Percentiles rank a stretch among this genome's conserved stretches.
phyloP scores from a whole-genome alignment of 2,113 vertebrate genomes.

The Actenoides lindsayi region DNA sequence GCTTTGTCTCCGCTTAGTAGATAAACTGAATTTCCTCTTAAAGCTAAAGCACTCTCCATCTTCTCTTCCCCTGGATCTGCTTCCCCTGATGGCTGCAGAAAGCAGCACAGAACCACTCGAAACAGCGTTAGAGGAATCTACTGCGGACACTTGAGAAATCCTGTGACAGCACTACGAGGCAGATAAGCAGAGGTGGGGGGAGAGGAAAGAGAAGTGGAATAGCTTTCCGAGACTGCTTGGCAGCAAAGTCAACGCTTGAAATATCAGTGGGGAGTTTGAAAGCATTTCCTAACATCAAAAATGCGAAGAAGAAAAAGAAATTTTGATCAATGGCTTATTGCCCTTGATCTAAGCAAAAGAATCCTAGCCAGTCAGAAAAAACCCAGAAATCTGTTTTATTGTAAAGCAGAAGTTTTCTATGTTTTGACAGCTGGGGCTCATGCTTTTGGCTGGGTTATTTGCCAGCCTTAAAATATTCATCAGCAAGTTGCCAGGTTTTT shows the following conservation, averaged over 20 bases:
- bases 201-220: slow-evolving; percentile 26
- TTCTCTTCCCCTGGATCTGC: neutral
- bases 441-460: slow-evolving; percentile 58
- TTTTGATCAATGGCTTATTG: slow-evolving; percentile 64
- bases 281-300: slow-evolving; percentile 68
- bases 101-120: neutral
- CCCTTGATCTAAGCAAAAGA: slow-evolving; percentile 64
- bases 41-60: slow-evolving; percentile 13
- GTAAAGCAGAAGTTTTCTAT: slow-evolving; percentile 55
- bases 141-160: slow-evolving; percentile 29
- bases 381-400: slow-evolving; percentile 56
- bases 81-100: neutral
- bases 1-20: neutral
- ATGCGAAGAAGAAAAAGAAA: slow-evolving; percentile 64
- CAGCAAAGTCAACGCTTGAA: slow-evolving; percentile 23
- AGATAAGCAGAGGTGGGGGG: slow-evolving; percentile 23
- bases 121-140: slow-evolving; percentile 9
- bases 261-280: slow-evolving; percentile 61
- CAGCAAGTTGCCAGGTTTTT: slow-evolving; percentile 41
- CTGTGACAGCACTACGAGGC: slow-evolving; percentile 22
- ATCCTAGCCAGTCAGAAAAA: slow-evolving; percentile 50
- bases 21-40: slow-evolving; percentile 34
- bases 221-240: slow-evolving; percentile 38
- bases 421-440: slow-evolving; percentile 66
- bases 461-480: slow-evolving; percentile 59